Base-by-base conservation (phyloP, 2,888 invertebrate species). In the Holacanthella duospinosa region DNA sequence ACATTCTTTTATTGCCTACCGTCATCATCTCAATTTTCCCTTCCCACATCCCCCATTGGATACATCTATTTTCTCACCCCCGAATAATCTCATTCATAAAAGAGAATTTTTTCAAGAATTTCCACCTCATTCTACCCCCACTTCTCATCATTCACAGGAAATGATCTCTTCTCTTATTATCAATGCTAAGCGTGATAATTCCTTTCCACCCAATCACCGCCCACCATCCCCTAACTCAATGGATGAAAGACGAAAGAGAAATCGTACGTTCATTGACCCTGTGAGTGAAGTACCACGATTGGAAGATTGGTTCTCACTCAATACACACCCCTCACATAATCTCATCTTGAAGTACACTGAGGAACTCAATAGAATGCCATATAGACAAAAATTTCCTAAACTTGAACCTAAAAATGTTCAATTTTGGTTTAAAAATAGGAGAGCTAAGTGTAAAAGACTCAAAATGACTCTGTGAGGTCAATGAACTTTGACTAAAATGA, bases 371-470 rank as follows among this genome's bases (percentile, higher is more conserved):
- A 85, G 89, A 68, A 94, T 95, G 87, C 92, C 93, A 60, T 99
- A 97, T 78, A 80, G 97, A 75, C 95, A 95, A 79, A 96, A 97
- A 79, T 99, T 97, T 78, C 99, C 97, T 1, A 86, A 93, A n/a
- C 82, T 99, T 68, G 97, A 97, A 78, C 93, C 96, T 54, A 97
- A 97, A 81, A 99, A 99, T 77, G 96, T 99, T 71, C 97, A 99
- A 79, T 94, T 99, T 78, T 99, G 99, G 99, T 99, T 96, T 80
- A 96, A 96, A 79, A 99, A 99, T 77, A 87, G 97, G 54, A 84
- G 99, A 64, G 99, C 99, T 73, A 99, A 99, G 80, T 94, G 94
- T 79, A 99, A 99, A 80, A 84, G 97, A 65, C 82, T 96, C 75
- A 91, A 93, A 79, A 90, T 91, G 89, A 70, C 74, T 19, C 43